Evolutionary conservation across 2,113 vertebrate genomes (phyloP).

Genomic region (Uria aalge): DNA sequence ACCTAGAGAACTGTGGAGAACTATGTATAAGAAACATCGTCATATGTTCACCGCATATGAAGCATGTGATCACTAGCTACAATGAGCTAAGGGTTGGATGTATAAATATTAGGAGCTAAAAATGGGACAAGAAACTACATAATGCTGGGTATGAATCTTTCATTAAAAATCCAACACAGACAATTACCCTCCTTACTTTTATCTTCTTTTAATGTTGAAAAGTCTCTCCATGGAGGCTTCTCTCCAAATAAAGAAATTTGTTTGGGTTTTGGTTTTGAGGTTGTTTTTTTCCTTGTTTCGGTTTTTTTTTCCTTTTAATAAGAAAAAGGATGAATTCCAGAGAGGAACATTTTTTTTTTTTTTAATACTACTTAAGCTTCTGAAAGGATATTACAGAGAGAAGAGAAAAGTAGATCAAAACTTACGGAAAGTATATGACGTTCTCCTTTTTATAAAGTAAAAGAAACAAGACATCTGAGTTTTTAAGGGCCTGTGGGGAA

Average conservation of each 20-base stretch:
- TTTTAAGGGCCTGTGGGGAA: neutral
- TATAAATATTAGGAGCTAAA: neutral
- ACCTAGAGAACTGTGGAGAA: neutral
- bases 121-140: neutral
- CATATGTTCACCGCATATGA: neutral
- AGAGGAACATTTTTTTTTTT: neutral
- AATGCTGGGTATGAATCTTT: neutral
- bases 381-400: neutral
- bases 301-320: neutral
- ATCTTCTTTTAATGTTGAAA: neutral
- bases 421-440: neutral
- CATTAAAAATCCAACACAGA: neutral
- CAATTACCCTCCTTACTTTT: neutral
- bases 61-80: neutral
- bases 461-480: neutral
- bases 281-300: neutral
- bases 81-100: neutral
- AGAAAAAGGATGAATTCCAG: neutral
- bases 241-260: neutral
- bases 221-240: neutral
- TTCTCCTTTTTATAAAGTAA: neutral
- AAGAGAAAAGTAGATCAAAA: neutral
- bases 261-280: neutral
- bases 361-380: neutral
- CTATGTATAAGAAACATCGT: accelerated